These are phyloP conservation scores for Diplosoma virens DNA, from an alignment of 23 tunicate genomes.

Conservation along the genomic window DNA sequence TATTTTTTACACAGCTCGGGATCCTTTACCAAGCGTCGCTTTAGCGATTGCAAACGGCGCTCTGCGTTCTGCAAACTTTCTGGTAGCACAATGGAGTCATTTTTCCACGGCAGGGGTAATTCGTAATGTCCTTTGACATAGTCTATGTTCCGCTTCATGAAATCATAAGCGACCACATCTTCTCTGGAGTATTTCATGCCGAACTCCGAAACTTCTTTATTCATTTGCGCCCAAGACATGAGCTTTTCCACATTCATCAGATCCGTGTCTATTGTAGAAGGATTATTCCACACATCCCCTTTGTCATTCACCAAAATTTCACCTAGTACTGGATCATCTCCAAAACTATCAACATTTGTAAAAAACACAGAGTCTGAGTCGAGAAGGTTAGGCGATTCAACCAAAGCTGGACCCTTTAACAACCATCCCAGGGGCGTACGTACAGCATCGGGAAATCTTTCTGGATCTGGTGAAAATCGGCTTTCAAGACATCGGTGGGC, in stretches of 20 bases:
- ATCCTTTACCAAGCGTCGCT: neutral
- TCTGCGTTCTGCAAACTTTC: slow-evolving; percentile 3
- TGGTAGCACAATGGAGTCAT: neutral
- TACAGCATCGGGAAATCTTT: neutral
- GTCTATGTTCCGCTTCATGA: neutral
- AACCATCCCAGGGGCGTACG: slow-evolving; percentile 19
- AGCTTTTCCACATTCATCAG: neutral
- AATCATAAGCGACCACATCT: slow-evolving; percentile 7
- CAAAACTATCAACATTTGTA: neutral
- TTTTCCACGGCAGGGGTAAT: slow-evolving; percentile 16
- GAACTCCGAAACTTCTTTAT: neutral
- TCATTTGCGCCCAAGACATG: neutral
- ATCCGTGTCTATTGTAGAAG: neutral
- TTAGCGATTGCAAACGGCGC: neutral
- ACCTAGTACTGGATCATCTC: neutral
- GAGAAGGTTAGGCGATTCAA: neutral
- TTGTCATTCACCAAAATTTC: neutral
- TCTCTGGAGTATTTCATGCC: slow-evolving; percentile 6
- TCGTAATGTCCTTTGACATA: slow-evolving; percentile 5
- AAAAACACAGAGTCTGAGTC: no score
- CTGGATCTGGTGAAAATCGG: slow-evolving; percentile 11
- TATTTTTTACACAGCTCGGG: neutral
- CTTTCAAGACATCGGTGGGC: no score
- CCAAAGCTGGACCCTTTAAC: slow-evolving; percentile 15
- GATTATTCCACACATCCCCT: neutral